Evolutionary conservation across 2,797 vertebrate genomes (phyloP).

Genomic region (Enteromius treurensis): DNA sequence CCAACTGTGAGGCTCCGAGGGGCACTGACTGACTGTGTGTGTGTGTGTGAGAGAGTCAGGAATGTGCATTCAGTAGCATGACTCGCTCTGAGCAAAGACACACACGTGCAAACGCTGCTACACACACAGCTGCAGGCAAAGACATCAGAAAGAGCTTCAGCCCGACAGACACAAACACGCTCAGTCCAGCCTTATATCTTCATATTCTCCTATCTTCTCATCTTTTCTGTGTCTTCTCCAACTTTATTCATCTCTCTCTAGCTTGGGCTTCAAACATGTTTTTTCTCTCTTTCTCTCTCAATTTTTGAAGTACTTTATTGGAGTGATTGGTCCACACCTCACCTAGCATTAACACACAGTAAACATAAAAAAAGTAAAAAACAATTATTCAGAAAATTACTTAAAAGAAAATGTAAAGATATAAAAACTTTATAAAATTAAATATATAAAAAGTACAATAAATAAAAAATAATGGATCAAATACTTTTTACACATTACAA

Average conservation of each 20-base stretch:
- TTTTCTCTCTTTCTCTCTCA: slow-evolving; percentile 7
- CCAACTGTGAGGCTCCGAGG: slow-evolving; percentile 44
- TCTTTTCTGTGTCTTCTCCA: slow-evolving; percentile 19
- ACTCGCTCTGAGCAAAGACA: slow-evolving; percentile 45
- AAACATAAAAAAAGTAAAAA: not conserved
- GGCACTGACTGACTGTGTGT: slow-evolving; percentile 42
- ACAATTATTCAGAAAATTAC: too few species aligned
- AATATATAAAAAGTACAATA: not conserved
- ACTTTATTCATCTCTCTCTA: slow-evolving; percentile 40
- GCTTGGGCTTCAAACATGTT: slow-evolving; percentile 20
- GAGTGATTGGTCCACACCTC: not conserved
- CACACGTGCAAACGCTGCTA: slow-evolving; percentile 13
- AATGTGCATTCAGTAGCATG: slow-evolving; percentile 40
- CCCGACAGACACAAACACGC: slow-evolving; percentile 5
- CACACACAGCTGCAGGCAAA: slow-evolving; percentile 47
- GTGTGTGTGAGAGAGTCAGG: slow-evolving; percentile 9
- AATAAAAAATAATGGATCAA: not conserved
- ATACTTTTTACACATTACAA: not conserved
- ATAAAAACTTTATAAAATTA: not conserved
- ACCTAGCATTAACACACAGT: not conserved
- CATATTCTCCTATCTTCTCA: slow-evolving; percentile 41
- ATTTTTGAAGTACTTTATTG: not conserved
- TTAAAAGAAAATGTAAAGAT: too few species aligned
- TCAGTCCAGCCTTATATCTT: slow-evolving; percentile 38
- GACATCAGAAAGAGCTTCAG: slow-evolving; percentile 42